These are phyloP conservation scores for Cephus pygmeus DNA, from an alignment of 2,888 invertebrate genomes.

Conservation along the genomic window DNA sequence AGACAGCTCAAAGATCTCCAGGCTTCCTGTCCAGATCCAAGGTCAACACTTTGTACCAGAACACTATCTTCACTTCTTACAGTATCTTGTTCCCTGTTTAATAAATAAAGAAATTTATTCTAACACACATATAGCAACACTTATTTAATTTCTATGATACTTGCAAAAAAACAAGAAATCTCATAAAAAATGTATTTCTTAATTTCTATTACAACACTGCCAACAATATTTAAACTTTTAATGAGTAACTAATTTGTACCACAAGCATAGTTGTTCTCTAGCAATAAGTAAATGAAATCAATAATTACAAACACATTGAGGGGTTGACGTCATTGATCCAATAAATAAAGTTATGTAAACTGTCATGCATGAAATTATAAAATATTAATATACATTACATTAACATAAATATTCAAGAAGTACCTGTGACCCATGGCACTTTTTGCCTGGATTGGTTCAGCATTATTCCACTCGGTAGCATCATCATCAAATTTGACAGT, in stretches of 20 bases:
- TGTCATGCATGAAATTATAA: slow-evolving; percentile 38
- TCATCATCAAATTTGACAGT: slow-evolving; percentile 78
- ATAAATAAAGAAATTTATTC: background rate
- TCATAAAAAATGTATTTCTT: background rate
- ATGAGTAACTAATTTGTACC: too few relatives aligned
- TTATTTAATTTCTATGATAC: background rate
- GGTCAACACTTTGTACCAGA: slow-evolving; percentile 63
- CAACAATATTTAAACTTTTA: too few relatives aligned
- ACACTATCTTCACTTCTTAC: slow-evolving; percentile 67
- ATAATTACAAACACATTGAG: slow-evolving; percentile 43
- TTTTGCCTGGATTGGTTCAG: slow-evolving; percentile 57
- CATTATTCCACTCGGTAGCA: slow-evolving; percentile 63
- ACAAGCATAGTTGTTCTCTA: background rate
- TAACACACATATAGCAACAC: too few relatives aligned
- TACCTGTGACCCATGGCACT: slow-evolving; percentile 61
- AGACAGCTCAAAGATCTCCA: slow-evolving; percentile 87
- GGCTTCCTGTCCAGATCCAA: slow-evolving; percentile 74
- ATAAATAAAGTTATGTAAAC: slow-evolving; percentile 37
- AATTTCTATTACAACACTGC: background rate
- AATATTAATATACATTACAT: background rate
- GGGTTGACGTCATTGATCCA: slow-evolving; percentile 34
- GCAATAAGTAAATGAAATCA: slow-evolving; percentile 20
- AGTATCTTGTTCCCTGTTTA: slow-evolving; percentile 48
- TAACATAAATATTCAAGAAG: slow-evolving; percentile 24
- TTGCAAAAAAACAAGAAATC: background rate